Evolutionary conservation across 2,113 vertebrate species (phyloP), one percentile per base, ranked within the genome.

Genomic region (Odobenus rosmarus): DNA sequence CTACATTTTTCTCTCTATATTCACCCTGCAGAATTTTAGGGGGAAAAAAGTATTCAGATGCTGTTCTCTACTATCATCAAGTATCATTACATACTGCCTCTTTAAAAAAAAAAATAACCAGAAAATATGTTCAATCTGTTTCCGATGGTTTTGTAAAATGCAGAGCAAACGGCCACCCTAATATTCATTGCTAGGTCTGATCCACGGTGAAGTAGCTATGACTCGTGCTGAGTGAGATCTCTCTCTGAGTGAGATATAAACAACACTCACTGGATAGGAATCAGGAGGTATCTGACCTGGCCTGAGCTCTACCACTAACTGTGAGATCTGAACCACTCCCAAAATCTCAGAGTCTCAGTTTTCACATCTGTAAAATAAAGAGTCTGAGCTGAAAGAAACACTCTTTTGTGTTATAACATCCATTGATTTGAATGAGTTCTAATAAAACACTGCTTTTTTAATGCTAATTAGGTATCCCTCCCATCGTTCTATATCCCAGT

Each of bases 31-130:
- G 69, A 95, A 71, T 93, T 97, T 95, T 86, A 94, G 53, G 33
- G 67, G 4, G 4, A 36, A 79, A 82, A 86, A 95, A 83, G 36
- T 82, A 95, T 86, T 87, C 88, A 76, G 42, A 76, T 33, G 55
- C 39, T 74, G 4, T 85, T 95, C 81, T 93, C 81, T 90, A 88
- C 72, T 84, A 81, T 87, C 42, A 89, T 93, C 81, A 96, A 96
- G 88, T 81, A 85, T 93, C 53, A 72, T 77, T 85, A 93, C 90
- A 96, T 96, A 95, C 69, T 49, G 18, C 36, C 92, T 97, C 77
- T 97, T 90, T 61, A 28, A 57, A 93, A 64, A 64, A 97, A 96
- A 94, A n/a, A n/a, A n/a, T 90, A 80, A 96, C 82, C 76, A 36
- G 49, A 88, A 97, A 97, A 90, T 87, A 51, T 42, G 28, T 83